These are phyloP conservation scores for Marmota flaviventris DNA, from an alignment of 2,113 vertebrate species.

Conservation along the genomic window DNA sequence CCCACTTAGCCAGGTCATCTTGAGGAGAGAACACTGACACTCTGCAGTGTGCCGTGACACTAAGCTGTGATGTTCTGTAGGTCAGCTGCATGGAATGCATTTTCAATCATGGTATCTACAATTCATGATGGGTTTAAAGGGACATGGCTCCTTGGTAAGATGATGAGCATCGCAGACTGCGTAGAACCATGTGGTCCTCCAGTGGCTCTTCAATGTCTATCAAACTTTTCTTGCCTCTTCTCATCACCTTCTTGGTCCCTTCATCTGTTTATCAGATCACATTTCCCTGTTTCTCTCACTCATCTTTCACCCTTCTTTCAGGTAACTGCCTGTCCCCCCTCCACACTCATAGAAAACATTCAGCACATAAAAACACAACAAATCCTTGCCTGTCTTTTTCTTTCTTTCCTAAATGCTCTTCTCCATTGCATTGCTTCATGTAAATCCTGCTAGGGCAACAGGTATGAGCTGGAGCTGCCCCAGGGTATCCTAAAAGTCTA, in stretches of 20 bases:
- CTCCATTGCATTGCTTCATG: not conserved
- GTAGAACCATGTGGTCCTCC: not conserved
- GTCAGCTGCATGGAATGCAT: no score
- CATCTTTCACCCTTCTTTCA: not conserved
- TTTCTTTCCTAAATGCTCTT: no score
- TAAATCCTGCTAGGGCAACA: not conserved
- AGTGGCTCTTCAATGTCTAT: not conserved
- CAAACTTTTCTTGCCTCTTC: not conserved
- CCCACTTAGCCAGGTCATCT: not conserved
- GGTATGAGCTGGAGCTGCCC: not conserved
- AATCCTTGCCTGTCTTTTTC: not conserved
- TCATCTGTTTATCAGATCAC: not conserved
- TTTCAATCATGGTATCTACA: not conserved
- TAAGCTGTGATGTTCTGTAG: not conserved
- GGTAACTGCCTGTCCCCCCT: not conserved
- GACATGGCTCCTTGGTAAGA: not conserved
- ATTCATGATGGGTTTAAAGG: not conserved
- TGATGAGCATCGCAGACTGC: not conserved
- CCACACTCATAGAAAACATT: not conserved
- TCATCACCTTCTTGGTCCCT: not conserved
- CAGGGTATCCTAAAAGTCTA: not conserved
- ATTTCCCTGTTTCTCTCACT: not conserved
- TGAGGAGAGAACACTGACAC: accelerated
- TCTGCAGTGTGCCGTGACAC: not conserved
- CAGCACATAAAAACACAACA: not conserved